These are phyloP conservation scores for Aurelia aurita DNA, from an alignment of 30 jellyfish, hydroid and myxozoan genomes.

Conservation along the genomic window DNA sequence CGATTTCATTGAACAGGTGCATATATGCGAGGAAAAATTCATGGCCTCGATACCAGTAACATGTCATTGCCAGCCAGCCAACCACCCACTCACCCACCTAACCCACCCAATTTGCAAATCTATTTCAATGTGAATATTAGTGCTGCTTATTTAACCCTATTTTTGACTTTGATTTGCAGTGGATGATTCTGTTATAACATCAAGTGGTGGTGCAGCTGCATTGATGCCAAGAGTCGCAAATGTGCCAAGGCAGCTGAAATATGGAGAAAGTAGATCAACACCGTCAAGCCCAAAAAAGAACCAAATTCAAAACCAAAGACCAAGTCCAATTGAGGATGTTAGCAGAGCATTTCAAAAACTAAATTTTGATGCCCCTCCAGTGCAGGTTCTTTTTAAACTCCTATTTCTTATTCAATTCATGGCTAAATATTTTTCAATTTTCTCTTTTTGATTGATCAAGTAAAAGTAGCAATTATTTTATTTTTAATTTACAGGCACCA, in stretches of 20 bases:
- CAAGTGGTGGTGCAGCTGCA: slow-evolving; percentile 86
- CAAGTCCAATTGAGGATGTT: slow-evolving; percentile 25
- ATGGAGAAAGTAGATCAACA: slow-evolving; percentile 64
- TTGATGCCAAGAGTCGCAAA: slow-evolving; percentile 87
- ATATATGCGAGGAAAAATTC: no score
- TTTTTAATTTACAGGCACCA: slow-evolving; percentile 29
- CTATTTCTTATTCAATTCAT: background rate
- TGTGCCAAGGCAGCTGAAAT: slow-evolving; percentile 81
- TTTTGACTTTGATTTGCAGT: background rate
- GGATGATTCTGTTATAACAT: slow-evolving; percentile 81
- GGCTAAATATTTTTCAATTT: background rate
- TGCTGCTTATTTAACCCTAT: no score
- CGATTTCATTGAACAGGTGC: no score
- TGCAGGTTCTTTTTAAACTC: slow-evolving; percentile 8
- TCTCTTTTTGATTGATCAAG: no score
- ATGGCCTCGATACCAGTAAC: no score
- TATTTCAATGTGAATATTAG: no score
- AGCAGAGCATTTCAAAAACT: slow-evolving; percentile 32
- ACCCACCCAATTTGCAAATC: no score
- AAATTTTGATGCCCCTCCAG: slow-evolving; percentile 50
- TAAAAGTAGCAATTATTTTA: background rate
- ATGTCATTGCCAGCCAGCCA: no score
- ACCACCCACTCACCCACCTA: no score
- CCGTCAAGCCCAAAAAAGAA: slow-evolving; percentile 67
- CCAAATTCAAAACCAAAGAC: slow-evolving; percentile 32